phyloP scores from a whole-genome alignment of 92 coral and sea anemone species.

The Zoanthus sociatus region DNA sequence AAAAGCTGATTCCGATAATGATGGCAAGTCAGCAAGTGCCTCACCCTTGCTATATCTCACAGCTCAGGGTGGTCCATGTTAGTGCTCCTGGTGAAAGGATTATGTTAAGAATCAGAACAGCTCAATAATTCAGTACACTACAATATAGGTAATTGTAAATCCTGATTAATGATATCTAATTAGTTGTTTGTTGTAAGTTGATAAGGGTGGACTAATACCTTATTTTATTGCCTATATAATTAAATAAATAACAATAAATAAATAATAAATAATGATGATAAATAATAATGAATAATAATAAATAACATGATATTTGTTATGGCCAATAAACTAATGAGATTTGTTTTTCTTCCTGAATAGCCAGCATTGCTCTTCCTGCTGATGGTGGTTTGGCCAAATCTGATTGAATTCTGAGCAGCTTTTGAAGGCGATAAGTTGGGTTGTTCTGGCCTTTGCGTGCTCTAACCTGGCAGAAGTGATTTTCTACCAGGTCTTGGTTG shows the following conservation, averaged over 20 bases:
- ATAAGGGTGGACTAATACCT: constrained; percentile 10
- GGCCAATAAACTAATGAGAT: constrained; percentile 16
- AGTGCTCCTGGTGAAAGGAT: neutral
- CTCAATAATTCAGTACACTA: neutral
- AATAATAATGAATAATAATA: neutral
- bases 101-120: constrained; percentile 7
- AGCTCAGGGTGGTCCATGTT: constrained; percentile 33
- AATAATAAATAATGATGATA: neutral
- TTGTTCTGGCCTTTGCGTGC: constrained; percentile 62
- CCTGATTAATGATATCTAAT: neutral
- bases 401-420: constrained; percentile 43
- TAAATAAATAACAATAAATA: neutral
- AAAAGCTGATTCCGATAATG: constrained; percentile 54
- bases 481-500: constrained; percentile 64
- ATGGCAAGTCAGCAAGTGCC: constrained; percentile 6
- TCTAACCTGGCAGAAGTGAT: constrained; percentile 64
- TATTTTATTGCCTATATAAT: neutral
- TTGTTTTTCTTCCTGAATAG: constrained; percentile 19
- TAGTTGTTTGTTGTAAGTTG: neutral
- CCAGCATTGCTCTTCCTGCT: constrained; percentile 71
- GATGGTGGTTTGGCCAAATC: constrained; percentile 65
- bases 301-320: too few relatives aligned
- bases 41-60: constrained; percentile 17
- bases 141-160: neutral
- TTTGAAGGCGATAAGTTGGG: constrained; percentile 45